phyloP scores from a whole-genome alignment of 2,888 invertebrate species.

The Cosmorhoe ocellata region DNA sequence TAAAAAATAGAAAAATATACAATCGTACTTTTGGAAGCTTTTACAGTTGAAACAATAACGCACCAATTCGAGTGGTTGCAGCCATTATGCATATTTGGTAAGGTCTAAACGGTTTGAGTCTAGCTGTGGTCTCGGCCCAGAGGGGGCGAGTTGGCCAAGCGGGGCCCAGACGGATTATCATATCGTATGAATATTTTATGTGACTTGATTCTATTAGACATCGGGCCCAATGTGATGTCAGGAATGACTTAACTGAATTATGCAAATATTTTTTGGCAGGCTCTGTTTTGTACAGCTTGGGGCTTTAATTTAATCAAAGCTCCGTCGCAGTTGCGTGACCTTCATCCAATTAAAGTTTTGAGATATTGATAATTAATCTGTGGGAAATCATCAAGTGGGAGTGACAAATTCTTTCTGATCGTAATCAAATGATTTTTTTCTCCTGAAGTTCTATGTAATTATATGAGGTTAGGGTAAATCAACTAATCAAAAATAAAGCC shows the following conservation, averaged over 20 bases:
- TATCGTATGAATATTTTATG: slow-evolving; percentile 80
- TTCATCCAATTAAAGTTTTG: not conserved
- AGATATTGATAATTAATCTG: not conserved
- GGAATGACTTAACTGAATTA: slow-evolving; percentile 46
- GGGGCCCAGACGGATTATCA: slow-evolving; percentile 65
- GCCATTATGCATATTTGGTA: not conserved
- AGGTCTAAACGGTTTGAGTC: slow-evolving; percentile 1
- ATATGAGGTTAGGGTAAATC: too few species aligned
- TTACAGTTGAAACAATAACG: too few species aligned
- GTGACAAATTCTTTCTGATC: too few species aligned
- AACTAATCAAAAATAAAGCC: too few species aligned
- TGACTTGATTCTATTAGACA: slow-evolving; percentile 73
- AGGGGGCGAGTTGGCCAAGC: slow-evolving; percentile 5
- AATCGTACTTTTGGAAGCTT: too few species aligned
- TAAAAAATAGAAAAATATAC: too few species aligned
- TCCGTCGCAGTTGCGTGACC: not conserved
- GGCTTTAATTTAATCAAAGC: slow-evolving; percentile 9
- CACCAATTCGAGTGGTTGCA: too few species aligned
- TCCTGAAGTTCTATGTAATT: too few species aligned
- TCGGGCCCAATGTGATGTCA: slow-evolving; percentile 44
- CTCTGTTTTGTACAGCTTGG: slow-evolving; percentile 24
- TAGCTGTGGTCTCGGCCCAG: slow-evolving; percentile 3
- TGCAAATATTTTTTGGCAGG: slow-evolving; percentile 39
- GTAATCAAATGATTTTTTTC: too few species aligned
- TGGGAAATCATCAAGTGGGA: too few species aligned